Base-by-base conservation (phyloP, 2,113 vertebrate genomes). In the Cochlearius cochlearius region DNA sequence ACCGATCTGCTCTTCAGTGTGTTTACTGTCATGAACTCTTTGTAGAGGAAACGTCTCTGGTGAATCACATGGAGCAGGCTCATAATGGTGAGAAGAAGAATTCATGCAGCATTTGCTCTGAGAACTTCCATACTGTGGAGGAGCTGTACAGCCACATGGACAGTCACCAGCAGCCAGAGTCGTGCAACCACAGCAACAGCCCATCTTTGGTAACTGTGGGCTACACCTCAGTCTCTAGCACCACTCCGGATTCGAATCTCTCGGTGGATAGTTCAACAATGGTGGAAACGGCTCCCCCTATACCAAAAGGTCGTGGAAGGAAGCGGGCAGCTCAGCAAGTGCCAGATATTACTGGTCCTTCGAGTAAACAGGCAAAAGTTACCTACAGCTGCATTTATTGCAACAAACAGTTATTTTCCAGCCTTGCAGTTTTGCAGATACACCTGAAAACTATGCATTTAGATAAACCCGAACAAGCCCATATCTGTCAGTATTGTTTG, bases 111-210 rank as follows among this genome's bases (percentile, higher is more conserved):
- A 98, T 99, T 96, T 99, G 99, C 94, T 99, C 99, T 3, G 99
- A 99, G 97, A 99, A 98, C 94, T 99, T 99, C 94, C 98, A 98
- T 77, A 99, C 99, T 5, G 99, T 99, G 12, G 99, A 99, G 97
- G 99, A 99, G 90, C 98, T 99, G 36, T 99, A 99, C 63, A 98
- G 98, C 97, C 99, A 99, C 98, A 99, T 99, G 99, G 99, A 99
- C 94, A 98, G 99, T 93, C 99, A 99, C 98, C 99, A 99, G 98
- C 99, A 99, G 63, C 98, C 99, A 0, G 99, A 99, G 98, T 99
- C 99, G 0, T 99, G 99, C 96, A 99, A 99, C 96, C 99, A 99
- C 93, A 99, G 99, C 98, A 99, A 99, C 98, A 99, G 99, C 96
- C 99, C 99, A 0, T 99, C 99, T 26, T 97, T 99, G 97, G 98